A percentile compares a stretch with the other conserved stretches of the same genome.
phyloP scores from a whole-genome alignment of 2,888 invertebrate genomes.

The Troides oblongomaculatus region DNA sequence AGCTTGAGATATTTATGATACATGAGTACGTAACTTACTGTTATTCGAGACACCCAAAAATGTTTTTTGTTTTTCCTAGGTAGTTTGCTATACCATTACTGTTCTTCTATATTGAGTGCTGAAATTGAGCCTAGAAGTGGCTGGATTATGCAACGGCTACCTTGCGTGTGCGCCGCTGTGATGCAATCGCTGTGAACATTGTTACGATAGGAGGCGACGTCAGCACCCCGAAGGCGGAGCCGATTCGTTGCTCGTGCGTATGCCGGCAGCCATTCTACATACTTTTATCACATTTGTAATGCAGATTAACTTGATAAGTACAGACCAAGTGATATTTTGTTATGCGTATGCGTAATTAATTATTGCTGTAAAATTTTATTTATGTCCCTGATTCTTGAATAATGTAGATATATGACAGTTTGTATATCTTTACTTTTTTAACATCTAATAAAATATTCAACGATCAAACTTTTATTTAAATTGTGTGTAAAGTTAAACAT shows the following conservation, averaged over 20 bases:
- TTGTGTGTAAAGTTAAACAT: neutral
- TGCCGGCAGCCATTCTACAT: slow-evolving; percentile 25
- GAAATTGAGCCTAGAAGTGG: slow-evolving; percentile 5
- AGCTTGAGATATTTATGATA: too few relatives aligned
- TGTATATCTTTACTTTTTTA: too few relatives aligned
- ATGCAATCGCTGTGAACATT: slow-evolving; percentile 42
- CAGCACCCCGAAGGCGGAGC: slow-evolving; percentile 38
- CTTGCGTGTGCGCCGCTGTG: slow-evolving; percentile 38
- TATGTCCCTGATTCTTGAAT: too few relatives aligned
- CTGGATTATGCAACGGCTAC: slow-evolving; percentile 26
- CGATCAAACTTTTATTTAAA: neutral
- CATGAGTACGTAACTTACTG: too few relatives aligned
- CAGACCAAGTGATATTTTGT: slow-evolving; percentile 21
- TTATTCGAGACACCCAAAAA: too few relatives aligned
- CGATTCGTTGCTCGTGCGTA: slow-evolving; percentile 30
- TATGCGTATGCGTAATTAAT: neutral
- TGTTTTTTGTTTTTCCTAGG: neutral
- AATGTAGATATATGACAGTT: too few relatives aligned
- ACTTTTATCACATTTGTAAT: slow-evolving; percentile 26
- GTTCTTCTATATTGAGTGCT: neutral
- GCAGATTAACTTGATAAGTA: slow-evolving; percentile 27
- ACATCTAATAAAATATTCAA: neutral
- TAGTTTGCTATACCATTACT: neutral
- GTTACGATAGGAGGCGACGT: slow-evolving; percentile 43
- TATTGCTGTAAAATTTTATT: too few relatives aligned